phyloP scores from a whole-genome alignment of 2,113 vertebrate genomes.

The Helogale parvula region DNA sequence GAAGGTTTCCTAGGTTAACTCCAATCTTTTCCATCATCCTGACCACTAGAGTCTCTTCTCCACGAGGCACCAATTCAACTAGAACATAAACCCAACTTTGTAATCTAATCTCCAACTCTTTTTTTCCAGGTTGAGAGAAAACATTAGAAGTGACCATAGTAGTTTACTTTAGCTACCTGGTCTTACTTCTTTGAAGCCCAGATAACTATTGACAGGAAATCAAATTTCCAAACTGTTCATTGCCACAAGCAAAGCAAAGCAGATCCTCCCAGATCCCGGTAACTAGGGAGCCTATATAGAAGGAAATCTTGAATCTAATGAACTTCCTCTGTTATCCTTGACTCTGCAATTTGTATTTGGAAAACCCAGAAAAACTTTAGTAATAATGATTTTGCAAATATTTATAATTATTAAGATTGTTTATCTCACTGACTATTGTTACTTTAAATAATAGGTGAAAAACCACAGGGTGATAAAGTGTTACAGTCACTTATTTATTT shows the following conservation, averaged over 20 bases:
- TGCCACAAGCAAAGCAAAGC: conserved; percentile 3
- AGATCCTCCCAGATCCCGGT: neutral
- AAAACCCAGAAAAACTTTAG: neutral
- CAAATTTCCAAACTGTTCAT: neutral
- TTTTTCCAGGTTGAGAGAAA: neutral
- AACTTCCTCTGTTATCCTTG: neutral
- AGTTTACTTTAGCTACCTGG: neutral
- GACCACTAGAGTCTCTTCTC: neutral
- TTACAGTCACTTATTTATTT: neutral
- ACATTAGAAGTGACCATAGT: neutral
- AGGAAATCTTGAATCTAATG: neutral
- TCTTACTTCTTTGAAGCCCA: neutral
- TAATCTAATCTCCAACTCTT: neutral
- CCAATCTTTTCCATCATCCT: neutral
- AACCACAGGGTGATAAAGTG: neutral
- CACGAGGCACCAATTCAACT: neutral
- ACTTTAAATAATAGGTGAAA: conserved; percentile 19
- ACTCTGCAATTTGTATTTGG: neutral
- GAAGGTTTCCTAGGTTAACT: neutral
- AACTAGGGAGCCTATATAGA: neutral
- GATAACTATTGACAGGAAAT: neutral
- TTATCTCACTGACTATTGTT: neutral
- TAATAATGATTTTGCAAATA: neutral
- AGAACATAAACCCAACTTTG: neutral
- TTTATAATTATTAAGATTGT: neutral